Evolutionary conservation across 2,797 vertebrate genomes (phyloP).

Genomic region (Muscicapa striata): DNA sequence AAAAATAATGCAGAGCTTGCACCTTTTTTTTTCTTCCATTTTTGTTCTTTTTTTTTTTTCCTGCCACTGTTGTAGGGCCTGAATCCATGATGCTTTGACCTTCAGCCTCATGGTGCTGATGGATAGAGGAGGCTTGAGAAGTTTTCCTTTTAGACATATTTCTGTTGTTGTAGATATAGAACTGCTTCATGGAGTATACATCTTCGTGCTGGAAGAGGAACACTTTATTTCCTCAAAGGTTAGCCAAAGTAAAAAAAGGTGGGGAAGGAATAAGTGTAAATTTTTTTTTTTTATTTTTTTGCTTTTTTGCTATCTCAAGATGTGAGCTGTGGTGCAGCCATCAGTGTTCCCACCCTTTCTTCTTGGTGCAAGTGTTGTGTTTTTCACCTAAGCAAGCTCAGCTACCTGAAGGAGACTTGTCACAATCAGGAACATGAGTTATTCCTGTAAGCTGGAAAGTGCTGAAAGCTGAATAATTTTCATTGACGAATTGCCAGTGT

Average conservation of each 20-base stretch:
- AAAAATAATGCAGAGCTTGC: slow-evolving; percentile 10
- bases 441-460: not conserved
- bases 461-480: not conserved
- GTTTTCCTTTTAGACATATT: not conserved
- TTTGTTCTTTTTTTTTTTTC: fast-evolving
- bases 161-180: not conserved
- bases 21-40: not conserved
- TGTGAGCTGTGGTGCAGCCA: not conserved
- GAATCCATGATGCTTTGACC: not conserved
- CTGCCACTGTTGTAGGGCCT: not conserved
- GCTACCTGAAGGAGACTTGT: not conserved
- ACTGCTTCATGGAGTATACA: not conserved
- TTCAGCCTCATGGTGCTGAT: not conserved
- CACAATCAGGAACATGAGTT: not conserved
- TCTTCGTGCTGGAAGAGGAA: not conserved
- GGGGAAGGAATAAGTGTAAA: not conserved
- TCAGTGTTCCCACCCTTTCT: not conserved
- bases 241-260: not conserved
- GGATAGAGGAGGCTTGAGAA: not conserved
- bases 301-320: not conserved
- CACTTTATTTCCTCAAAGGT: not conserved
- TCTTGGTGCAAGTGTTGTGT: not conserved
- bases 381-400: not conserved
- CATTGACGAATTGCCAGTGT: not conserved
- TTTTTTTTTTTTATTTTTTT: not conserved